Conservation (phyloP, 2,113 vertebrate genomes). For the Amblyornis subalaris region DNA sequence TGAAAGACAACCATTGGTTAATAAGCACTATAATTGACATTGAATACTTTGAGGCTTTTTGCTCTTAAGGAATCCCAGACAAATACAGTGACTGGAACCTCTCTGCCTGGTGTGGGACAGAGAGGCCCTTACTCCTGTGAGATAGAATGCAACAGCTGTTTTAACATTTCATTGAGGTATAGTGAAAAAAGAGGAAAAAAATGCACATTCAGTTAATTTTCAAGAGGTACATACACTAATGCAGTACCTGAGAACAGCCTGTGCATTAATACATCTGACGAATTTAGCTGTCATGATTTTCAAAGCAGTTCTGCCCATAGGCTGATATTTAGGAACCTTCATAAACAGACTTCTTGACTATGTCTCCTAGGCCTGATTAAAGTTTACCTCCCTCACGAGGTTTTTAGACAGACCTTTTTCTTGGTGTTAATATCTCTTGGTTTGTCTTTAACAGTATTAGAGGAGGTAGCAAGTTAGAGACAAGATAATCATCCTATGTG, state of each 20-base stretch:
- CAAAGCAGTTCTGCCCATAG: not conserved
- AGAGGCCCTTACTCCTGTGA: not conserved
- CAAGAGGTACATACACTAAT: not conserved
- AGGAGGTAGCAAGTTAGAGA: not conserved
- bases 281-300: not conserved
- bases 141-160: not conserved
- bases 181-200: not conserved
- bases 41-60: not conserved
- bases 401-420: not conserved
- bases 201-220: not conserved
- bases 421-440: not conserved
- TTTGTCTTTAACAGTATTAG: not conserved
- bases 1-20: not conserved
- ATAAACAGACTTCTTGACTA: not conserved
- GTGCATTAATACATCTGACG: not conserved
- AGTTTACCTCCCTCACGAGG: not conserved
- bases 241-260: not conserved
- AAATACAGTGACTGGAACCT: not conserved
- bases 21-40: not conserved
- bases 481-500: not conserved
- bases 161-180: not conserved
- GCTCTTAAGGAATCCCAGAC: not conserved
- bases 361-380: not conserved
- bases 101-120: accelerated
- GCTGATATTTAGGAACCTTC: not conserved